Conservation (phyloP, 1,140 invertebrate species). For the Frieseomelitta varia region DNA sequence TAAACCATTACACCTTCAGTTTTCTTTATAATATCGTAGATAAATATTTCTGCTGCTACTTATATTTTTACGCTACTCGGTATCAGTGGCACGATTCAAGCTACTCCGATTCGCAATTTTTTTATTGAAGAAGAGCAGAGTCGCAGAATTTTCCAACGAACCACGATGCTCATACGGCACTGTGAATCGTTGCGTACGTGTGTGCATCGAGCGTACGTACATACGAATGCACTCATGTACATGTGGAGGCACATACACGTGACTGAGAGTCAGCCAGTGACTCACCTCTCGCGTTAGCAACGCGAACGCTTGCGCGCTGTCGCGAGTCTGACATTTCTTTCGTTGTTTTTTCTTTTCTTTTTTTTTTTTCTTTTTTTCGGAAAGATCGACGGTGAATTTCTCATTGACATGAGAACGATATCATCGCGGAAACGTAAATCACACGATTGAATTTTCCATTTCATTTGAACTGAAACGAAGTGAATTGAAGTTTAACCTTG, state of each 20-base stretch:
- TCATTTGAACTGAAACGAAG: no score
- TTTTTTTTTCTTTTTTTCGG: constrained; percentile 19
- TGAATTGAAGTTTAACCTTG: no score
- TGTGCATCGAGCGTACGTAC: constrained; percentile 13
- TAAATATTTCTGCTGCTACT: no score
- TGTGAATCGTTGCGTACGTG: constrained; percentile 7
- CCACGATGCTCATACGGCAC: constrained; percentile 43
- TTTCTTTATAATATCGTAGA: no score
- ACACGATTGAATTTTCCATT: not conserved
- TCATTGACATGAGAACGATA: constrained; percentile 25
- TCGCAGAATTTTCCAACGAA: not conserved
- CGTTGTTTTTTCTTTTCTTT: not conserved
- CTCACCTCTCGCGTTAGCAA: constrained; percentile 51
- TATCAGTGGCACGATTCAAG: no score
- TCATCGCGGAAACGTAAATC: not conserved
- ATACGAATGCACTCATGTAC: constrained; percentile 42
- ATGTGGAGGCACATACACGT: constrained; percentile 49
- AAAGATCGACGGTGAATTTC: constrained; percentile 43
- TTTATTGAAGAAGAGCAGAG: no score
- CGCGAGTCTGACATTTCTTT: constrained; percentile 1
- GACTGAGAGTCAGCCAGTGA: constrained; percentile 56
- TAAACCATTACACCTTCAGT: no score
- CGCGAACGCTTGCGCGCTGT: not conserved
- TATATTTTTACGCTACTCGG: no score
- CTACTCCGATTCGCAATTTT: no score